Evolutionary conservation across 2,797 vertebrate genomes (phyloP), one percentile per base, ranked within the genome.

Genomic region (Nasua narica): DNA sequence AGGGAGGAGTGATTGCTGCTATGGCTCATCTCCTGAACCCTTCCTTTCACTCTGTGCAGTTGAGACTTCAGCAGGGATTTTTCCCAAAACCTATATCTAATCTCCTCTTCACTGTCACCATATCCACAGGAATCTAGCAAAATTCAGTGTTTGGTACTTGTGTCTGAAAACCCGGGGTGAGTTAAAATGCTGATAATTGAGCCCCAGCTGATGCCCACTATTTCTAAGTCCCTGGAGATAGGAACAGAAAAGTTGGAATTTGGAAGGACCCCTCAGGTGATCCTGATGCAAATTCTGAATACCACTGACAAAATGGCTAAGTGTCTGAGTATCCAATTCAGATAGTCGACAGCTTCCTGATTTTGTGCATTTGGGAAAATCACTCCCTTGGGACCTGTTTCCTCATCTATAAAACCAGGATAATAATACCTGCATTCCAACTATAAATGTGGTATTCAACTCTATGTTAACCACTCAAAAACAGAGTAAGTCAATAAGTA

Each of bases 311-410:
- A 85, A 60, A 65, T 37, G 9, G 16, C 29, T 87, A 88, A 88
- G 27, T 46, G 70, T 86, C 8, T 56, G 3, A 35, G 13, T 54
- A 14, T 43, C 19, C 13, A 81, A 14, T n/a, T 32, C 3, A 91
- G 60, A 67, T 4, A 74, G 35, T 70, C 23, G 35, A 15, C 21
- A 43, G 9, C 5, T 40, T 90, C 27, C 32, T 72, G n/a, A 2
- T 69, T 91, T 90, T 89, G 5, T 85, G 46, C 67, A 74, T 91
- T 88, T 90, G 16, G 32, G n/a, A 37, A 52, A 91, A 82, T 32
- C 12, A 10, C 29, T 96, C 19, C 78, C 23, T 91, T 10, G 29
- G 40, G 76, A 62, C 1, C 7, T 95, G 10, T 35, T 77, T 90
- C 6, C 10, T 92, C 7, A 52, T n/a, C 7, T 70, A 11, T 88